A percentile compares a stretch with the other conserved stretches of the same genome.
Conservation (phyloP, 2,797 vertebrate genomes). For the Loriculus beryllinus region DNA sequence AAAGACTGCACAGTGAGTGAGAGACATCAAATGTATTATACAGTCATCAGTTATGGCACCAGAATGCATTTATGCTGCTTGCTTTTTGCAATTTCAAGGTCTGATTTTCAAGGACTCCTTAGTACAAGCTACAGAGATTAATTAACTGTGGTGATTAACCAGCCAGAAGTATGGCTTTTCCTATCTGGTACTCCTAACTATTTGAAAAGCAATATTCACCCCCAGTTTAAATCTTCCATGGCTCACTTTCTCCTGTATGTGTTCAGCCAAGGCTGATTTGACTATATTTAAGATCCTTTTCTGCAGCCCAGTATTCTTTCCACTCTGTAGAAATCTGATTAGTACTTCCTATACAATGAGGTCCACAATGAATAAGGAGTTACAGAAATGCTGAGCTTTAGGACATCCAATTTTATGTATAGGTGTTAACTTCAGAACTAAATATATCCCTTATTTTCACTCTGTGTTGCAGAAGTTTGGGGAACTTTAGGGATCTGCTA, state of each 20-base stretch:
- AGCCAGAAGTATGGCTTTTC: background rate
- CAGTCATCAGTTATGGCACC: background rate
- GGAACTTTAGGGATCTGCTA: background rate
- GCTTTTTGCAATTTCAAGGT: background rate
- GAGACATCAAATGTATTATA: background rate
- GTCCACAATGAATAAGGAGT: background rate
- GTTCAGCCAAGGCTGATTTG: background rate
- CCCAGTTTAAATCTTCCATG: background rate
- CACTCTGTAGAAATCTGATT: background rate
- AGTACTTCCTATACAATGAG: background rate
- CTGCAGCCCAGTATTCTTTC: background rate
- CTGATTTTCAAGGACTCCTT: background rate
- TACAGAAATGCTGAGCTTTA: background rate
- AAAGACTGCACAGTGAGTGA: background rate
- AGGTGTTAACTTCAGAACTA: background rate
- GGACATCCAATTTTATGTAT: background rate
- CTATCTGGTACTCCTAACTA: background rate
- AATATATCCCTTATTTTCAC: background rate
- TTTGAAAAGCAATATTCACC: background rate
- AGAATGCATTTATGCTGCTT: background rate
- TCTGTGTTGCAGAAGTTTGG: background rate
- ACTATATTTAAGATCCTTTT: background rate
- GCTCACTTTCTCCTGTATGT: background rate
- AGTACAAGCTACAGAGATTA: background rate
- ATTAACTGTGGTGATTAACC: background rate